Evolutionary conservation across 2,797 vertebrate species (phyloP).

Genomic region (Huso huso): DNA sequence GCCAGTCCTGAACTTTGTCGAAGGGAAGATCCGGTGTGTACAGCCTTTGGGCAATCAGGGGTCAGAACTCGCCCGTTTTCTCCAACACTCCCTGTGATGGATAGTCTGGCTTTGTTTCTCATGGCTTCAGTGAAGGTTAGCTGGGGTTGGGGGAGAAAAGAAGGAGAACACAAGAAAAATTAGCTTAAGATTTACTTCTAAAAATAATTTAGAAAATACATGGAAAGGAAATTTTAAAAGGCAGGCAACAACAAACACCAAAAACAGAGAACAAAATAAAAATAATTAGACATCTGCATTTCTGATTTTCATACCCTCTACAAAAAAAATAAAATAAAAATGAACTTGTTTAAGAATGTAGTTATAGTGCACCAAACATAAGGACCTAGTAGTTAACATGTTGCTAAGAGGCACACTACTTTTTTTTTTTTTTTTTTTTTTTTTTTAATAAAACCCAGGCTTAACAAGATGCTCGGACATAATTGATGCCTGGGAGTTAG

Average conservation of each 20-base stretch:
- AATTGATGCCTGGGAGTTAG: too few relatives aligned
- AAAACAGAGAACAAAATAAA: constrained; percentile 50
- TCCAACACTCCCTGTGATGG: constrained; percentile 94
- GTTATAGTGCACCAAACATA: too few relatives aligned
- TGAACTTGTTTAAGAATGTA: too few relatives aligned
- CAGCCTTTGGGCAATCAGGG: constrained; percentile 93
- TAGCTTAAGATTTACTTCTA: neutral
- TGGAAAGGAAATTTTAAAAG: constrained; percentile 14
- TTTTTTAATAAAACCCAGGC: too few relatives aligned
- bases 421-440: too few relatives aligned
- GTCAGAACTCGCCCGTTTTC: constrained; percentile 88
- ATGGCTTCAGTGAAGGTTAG: constrained; percentile 98
- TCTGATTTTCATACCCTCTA: constrained; percentile 38
- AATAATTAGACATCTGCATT: constrained; percentile 91
- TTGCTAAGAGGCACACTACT: too few relatives aligned
- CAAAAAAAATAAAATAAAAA: too few relatives aligned
- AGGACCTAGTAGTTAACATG: too few relatives aligned
- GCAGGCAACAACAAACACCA: constrained; percentile 40
- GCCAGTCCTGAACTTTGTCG: constrained; percentile 92
- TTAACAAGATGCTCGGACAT: too few relatives aligned
- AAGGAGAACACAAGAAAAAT: constrained; percentile 9
- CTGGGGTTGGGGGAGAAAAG: constrained; percentile 46
- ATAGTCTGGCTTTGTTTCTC: constrained; percentile 97
- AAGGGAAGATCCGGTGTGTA: constrained; percentile 81
- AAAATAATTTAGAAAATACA: constrained; percentile 21